phyloP scores from a whole-genome alignment of 1,140 invertebrate species.

The Xylocopa sonorina region DNA sequence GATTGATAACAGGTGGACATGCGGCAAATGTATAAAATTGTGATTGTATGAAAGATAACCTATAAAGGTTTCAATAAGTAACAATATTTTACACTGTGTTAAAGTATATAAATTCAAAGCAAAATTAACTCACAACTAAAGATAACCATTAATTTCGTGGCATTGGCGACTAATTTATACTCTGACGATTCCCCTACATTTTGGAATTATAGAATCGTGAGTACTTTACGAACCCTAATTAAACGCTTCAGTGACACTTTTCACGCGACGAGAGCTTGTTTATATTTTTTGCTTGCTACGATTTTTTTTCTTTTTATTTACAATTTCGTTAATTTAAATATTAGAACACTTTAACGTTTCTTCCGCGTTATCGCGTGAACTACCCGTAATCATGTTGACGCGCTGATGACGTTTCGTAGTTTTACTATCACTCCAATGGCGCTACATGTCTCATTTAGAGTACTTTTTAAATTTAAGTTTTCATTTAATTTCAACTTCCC shows the following conservation, averaged over 20 bases:
- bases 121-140: constrained; percentile 37
- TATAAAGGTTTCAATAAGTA: constrained; percentile 31
- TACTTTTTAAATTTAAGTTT: constrained; percentile 2
- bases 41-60: constrained; percentile 34
- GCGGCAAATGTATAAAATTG: constrained; percentile 12
- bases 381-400: constrained; percentile 54
- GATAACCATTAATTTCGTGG: constrained; percentile 21
- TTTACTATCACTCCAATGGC: constrained; percentile 25
- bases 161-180: constrained; percentile 19
- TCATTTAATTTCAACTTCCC: background rate
- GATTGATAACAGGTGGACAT: constrained; percentile 51
- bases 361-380: constrained; percentile 47
- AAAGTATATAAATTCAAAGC: background rate
- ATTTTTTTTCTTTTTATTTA: too few relatives aligned
- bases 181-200: constrained; percentile 31
- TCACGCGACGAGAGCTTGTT: background rate
- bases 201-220: constrained; percentile 22
- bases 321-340: background rate
- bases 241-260: background rate
- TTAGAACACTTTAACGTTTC: constrained; percentile 37
- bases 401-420: constrained; percentile 55
- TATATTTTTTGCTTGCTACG: background rate
- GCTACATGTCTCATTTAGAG: constrained; percentile 2
- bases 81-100: background rate
- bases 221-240: background rate